Base-by-base conservation (phyloP, 92 coral and sea anemone genomes). In the Micromussa lordhowensis region DNA sequence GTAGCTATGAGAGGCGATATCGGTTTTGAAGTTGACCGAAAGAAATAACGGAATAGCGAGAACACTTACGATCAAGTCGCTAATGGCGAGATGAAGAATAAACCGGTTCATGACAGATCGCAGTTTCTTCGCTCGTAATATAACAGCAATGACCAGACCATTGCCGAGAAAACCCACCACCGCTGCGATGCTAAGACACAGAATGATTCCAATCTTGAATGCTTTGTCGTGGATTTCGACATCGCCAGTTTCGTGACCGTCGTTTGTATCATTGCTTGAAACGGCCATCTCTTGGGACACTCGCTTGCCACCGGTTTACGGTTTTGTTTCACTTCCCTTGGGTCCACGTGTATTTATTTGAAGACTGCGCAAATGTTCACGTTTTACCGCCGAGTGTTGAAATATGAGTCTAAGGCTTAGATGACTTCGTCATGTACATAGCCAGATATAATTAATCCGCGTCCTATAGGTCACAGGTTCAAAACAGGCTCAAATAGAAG, bases 21-120 rank as follows among this genome's bases (percentile, higher is more conserved):
- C 17, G 51, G 30, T 80, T 61, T 86, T 85, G 81, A 95, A 95
- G 91, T 95, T 95, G 64, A 95, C 82, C 21, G 80, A 82, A 68
- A 95, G 68, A 70, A 95, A 95, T 63, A 95, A 69, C 1, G 98
- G 98, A 49, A 93, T 95, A 18, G 95, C 92, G 34, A 95, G 75
- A n/a, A 74, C 86, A 59, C 96, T 90, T 7, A 95, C 98, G 55
- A 95, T 91, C 81, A 95, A 54, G 30, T 95, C 98, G 34, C 98
- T 93, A 40, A 95, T 75, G 0, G 98, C 98, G 53, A 95, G 90
- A 81, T 95, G 98, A 1, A 95, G 83, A 38, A 95, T 91, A 59
- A 95, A 95, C n/a, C 98, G 98, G 78, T 95, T 95, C 98, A 95
- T 95, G 34, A 95, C 98, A 17, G 98, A 93, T 0, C 93, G 94